Conservation (phyloP, 2,113 vertebrate species). For the Lophius piscatorius region DNA sequence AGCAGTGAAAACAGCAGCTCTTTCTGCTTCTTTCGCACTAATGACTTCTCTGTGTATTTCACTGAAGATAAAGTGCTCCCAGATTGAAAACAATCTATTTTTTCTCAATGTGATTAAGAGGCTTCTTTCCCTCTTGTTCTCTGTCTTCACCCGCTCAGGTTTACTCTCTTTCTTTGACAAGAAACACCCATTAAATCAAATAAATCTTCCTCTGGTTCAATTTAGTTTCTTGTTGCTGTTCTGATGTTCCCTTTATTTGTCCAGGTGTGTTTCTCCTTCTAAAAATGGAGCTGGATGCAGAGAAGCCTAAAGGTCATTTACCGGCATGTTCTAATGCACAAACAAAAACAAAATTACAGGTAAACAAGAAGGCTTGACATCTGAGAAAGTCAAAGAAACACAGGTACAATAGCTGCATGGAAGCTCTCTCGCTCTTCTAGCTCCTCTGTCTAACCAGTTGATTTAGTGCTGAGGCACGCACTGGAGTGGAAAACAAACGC, state of each 20-base stretch:
- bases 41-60: slow-evolving; percentile 27
- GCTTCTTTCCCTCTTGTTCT: slow-evolving; percentile 9
- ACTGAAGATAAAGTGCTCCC: slow-evolving; percentile 36
- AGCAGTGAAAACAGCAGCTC: slow-evolving; percentile 17
- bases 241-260: neutral
- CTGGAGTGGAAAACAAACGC: slow-evolving; percentile 58
- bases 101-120: slow-evolving; percentile 30
- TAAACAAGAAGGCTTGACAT: neutral
- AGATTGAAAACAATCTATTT: slow-evolving; percentile 30
- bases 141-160: slow-evolving; percentile 4
- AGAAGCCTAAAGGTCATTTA: neutral
- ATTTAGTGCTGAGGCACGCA: slow-evolving; percentile 55
- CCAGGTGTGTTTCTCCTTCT: neutral
- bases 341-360: neutral
- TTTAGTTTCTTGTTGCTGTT: neutral
- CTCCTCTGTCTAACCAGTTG: slow-evolving; percentile 47
- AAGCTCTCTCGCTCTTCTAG: slow-evolving; percentile 13
- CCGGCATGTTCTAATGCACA: neutral
- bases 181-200: slow-evolving; percentile 15
- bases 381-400: neutral
- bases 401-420: slow-evolving; percentile 1
- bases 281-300: neutral
- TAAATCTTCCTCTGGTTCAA: slow-evolving; percentile 5
- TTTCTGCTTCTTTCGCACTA: slow-evolving; percentile 26
- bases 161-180: neutral